Evolutionary conservation across 2,888 invertebrate species (phyloP), one percentile per base, ranked within the genome.

Genomic region (Endotricha flammealis): DNA sequence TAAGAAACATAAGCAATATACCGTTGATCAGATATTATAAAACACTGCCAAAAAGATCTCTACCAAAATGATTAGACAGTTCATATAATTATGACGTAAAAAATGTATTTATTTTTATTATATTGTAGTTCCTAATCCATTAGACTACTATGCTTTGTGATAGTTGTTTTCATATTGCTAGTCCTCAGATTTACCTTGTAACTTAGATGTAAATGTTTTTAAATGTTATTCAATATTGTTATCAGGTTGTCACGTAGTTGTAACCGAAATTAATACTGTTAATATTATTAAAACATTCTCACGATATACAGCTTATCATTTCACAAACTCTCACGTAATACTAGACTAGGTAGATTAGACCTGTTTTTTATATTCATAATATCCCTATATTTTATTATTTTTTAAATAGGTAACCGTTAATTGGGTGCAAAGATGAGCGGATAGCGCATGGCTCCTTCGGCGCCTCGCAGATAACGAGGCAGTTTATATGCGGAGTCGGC

Each of bases 391-490:
- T 57, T 56, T 58, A 47, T 57, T 54, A 39, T 38, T 73, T 72
- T 73, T 73, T 64, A 64, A 74, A 30, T 28, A 69, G 69, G 71
- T 66, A 68, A 65, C 47, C 59, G 59, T 64, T 85, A 83, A 83
- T 83, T 81, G 82, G 82, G 82, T 81, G 74, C 82, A 83, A 85
- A 85, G 86, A 80, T 81, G 81, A 78, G 61, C 56, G 52, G 49
- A 48, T 59, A 43, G 50, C 46, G 53, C 46, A 39, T 42, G 41
- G 53, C 51, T 59, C 54, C 64, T 55, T 59, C 48, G 60, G 56
- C 58, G 62, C 58, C 62, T 60, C 48, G 48, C 48, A 54, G 78
- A 81, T 80, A 83, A 83, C 74, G 72, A 73, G 64, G 57, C 59
- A 48, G 70, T 79, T 85, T 85, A 86, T 82, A 86, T 85, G 72